phyloP scores from a whole-genome alignment of 2,888 invertebrate genomes.

The Nephrotoma flavescens region DNA sequence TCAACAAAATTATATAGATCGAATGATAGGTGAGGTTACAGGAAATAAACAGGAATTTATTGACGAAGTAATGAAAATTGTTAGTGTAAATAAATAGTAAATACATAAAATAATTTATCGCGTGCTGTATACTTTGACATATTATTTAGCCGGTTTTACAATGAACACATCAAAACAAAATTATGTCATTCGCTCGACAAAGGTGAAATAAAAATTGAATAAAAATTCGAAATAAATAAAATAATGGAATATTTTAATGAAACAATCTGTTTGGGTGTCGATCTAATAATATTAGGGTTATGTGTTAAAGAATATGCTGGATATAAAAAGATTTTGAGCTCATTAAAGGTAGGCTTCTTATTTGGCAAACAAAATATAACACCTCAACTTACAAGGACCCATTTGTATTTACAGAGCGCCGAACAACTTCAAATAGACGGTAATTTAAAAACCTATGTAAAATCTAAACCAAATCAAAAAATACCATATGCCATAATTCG shows the following conservation, averaged over 20 bases:
- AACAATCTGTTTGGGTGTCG: conserved; percentile 56
- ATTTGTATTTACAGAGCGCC: conserved; percentile 40
- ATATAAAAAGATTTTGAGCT: conserved; percentile 53
- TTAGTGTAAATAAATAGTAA: not conserved
- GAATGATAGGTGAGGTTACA: conserved; percentile 42
- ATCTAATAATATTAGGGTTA: conserved; percentile 55
- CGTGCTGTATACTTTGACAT: not conserved
- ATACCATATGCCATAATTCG: conserved; percentile 61
- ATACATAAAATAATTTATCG: not conserved
- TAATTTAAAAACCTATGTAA: conserved; percentile 45
- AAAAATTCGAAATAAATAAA: not conserved
- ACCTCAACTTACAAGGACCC: not conserved
- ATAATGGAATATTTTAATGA: conserved; percentile 65
- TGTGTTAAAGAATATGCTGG: conserved; percentile 61
- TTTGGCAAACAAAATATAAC: conserved; percentile 1
- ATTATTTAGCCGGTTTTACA: not conserved
- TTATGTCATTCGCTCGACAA: not conserved
- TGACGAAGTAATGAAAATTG: not conserved
- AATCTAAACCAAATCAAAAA: conserved; percentile 44
- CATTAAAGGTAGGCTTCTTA: conserved; percentile 47
- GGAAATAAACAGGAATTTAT: conserved; percentile 41
- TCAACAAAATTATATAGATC: conserved; percentile 49
- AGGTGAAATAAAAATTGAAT: not conserved
- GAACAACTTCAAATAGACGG: conserved; percentile 53
- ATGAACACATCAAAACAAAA: not conserved